Conservation (phyloP, 1,140 invertebrate species). For the Drosophila simulans region DNA sequence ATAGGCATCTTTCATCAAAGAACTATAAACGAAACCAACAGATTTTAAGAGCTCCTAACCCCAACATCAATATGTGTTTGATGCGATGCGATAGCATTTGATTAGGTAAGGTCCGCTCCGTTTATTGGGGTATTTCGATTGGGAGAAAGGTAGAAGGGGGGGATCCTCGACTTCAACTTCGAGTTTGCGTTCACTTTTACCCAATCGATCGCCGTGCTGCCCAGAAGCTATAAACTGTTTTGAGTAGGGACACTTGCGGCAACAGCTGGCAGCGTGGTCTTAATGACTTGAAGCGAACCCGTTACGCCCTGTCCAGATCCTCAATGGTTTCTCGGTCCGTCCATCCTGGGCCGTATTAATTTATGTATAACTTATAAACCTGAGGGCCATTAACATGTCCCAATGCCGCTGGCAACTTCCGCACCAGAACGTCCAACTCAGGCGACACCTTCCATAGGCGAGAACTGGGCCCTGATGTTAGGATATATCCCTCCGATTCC, state of each 20-base stretch:
- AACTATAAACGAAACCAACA: conserved; percentile 35
- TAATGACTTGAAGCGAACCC: conserved; percentile 34
- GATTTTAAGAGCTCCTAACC: conserved; percentile 39
- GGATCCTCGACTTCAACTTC: conserved; percentile 2
- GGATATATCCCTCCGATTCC: conserved; percentile 11
- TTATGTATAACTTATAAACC: conserved; percentile 74
- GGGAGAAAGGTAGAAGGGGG: conserved; percentile 28
- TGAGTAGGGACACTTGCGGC: conserved; percentile 58
- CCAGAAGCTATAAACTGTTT: conserved; percentile 60
- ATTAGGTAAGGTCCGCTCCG: conserved; percentile 24
- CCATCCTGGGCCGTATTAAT: conserved; percentile 34
- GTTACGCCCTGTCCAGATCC: conserved; percentile 27
- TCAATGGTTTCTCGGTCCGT: conserved; percentile 18
- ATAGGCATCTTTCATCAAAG: conserved; percentile 48
- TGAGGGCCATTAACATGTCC: conserved; percentile 75
- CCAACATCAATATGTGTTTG: conserved; percentile 55
- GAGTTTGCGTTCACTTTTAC: conserved; percentile 38
- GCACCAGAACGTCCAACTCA: conserved; percentile 57
- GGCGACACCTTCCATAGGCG: conserved; percentile 63
- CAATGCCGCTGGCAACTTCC: conserved; percentile 66
- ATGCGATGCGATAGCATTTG: conserved; percentile 23
- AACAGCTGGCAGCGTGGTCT: conserved; percentile 60
- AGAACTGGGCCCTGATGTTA: conserved; percentile 35
- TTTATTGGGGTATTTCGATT: conserved; percentile 33
- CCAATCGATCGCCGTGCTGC: conserved; percentile 26